Conservation (phyloP, 1,140 invertebrate species). For the Zaprionus ornatus region DNA sequence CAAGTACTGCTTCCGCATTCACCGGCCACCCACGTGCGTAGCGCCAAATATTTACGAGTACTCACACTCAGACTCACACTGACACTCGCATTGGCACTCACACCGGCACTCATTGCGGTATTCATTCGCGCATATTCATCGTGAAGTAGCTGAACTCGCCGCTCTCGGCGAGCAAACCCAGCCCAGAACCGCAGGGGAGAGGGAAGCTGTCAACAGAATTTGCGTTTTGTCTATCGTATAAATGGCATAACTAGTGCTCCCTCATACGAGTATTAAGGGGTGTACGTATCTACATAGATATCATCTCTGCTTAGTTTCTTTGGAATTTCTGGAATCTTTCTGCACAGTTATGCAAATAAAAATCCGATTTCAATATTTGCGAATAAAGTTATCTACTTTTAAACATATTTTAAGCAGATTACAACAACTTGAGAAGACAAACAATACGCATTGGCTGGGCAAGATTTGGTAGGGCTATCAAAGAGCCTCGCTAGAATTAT, state of each 20-base stretch:
- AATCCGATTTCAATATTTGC: neutral
- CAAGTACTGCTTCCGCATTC: conserved; percentile 71
- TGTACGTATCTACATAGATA: no score
- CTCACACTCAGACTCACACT: neutral
- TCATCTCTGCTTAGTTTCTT: no score
- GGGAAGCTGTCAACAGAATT: conserved; percentile 27
- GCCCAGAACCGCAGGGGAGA: neutral
- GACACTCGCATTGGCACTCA: neutral
- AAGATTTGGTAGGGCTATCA: no score
- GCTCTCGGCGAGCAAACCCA: conserved; percentile 11
- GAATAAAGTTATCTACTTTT: neutral
- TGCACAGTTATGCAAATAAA: neutral
- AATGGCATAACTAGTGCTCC: conserved; percentile 21
- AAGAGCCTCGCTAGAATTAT: no score
- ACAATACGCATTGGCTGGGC: no score
- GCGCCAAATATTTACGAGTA: conserved; percentile 40
- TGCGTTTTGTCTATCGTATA: conserved; percentile 9
- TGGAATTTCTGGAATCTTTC: no score
- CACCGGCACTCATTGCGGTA: neutral
- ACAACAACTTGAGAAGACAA: no score
- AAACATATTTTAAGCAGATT: neutral
- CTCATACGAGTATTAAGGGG: neutral
- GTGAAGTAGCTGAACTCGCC: conserved; percentile 18
- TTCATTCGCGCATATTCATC: conserved; percentile 13
- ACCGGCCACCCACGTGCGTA: conserved; percentile 64